A percentile compares a stretch with the other conserved stretches of the same genome.
phyloP scores from a whole-genome alignment of 1,140 invertebrate genomes.

The Cataglyphis hispanica region DNA sequence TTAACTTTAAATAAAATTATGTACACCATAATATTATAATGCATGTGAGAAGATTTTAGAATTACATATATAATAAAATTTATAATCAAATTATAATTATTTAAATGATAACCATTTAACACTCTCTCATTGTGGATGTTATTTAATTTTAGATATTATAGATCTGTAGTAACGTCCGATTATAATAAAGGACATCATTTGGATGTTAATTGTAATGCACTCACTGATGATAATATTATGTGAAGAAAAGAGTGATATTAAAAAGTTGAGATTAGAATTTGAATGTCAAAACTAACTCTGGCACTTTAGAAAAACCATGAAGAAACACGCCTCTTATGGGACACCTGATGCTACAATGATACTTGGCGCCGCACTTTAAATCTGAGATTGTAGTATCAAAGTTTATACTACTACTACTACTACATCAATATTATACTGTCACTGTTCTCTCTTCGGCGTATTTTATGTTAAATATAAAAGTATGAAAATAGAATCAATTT shows the following conservation, averaged over 20 bases:
- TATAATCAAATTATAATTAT: conserved; percentile 18
- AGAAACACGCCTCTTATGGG: conserved; percentile 44
- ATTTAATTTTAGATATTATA: background rate
- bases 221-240: background rate
- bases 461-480: background rate
- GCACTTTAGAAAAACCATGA: conserved; percentile 37
- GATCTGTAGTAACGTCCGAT: conserved; percentile 8
- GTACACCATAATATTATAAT: background rate
- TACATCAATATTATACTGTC: background rate
- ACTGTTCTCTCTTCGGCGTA: background rate
- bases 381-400: conserved; percentile 30
- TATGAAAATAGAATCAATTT: background rate
- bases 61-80: conserved; percentile 30
- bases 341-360: conserved; percentile 47
- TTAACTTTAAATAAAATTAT: conserved; percentile 24
- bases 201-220: conserved; percentile 11
- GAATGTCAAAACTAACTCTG: background rate
- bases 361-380: background rate
- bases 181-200: conserved; percentile 15
- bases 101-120: conserved; percentile 10
- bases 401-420: background rate
- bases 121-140: background rate
- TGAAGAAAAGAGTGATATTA: background rate
- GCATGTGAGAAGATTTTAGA: conserved; percentile 24
- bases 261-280: conserved; percentile 5